Evolutionary conservation across 2,113 vertebrate genomes (phyloP).

Genomic region (Sigmodon hispidus): DNA sequence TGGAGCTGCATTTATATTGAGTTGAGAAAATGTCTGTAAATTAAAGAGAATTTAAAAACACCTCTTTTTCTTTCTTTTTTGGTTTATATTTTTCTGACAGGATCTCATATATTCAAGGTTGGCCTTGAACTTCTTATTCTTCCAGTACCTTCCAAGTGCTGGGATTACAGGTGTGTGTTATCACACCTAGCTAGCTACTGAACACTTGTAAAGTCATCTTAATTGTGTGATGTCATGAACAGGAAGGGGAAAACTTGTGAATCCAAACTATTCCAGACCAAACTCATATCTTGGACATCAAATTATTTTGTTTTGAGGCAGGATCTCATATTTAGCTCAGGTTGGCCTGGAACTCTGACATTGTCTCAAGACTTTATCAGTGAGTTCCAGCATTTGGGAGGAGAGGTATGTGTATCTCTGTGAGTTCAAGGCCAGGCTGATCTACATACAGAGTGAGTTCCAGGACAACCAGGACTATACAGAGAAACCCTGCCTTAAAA

Average conservation of each 20-base stretch:
- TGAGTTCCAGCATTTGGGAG: neutral
- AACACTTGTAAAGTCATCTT: neutral
- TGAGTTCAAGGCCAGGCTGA: neutral
- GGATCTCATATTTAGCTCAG: neutral
- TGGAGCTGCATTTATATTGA: neutral
- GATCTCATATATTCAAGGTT: neutral
- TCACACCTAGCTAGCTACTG: neutral
- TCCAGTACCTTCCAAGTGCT: neutral
- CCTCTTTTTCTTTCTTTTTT: neutral
- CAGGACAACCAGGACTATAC: neutral
- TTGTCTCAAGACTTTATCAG: neutral
- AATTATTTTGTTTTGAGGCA: neutral
- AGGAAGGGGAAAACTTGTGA: neutral
- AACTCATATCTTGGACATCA: neutral
- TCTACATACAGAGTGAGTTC: neutral
- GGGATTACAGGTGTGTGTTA: neutral
- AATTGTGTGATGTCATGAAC: neutral
- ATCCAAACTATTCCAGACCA: constrained; percentile 45
- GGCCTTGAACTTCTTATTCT: neutral
- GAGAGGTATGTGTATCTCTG: neutral
- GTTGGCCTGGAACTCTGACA: neutral
- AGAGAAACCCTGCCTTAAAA: neutral
- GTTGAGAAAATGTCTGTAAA: constrained; percentile 35
- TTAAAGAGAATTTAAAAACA: neutral
- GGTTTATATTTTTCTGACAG: neutral